Conservation (phyloP, 2,797 vertebrate species). For the Notolepis coatsorum region DNA sequence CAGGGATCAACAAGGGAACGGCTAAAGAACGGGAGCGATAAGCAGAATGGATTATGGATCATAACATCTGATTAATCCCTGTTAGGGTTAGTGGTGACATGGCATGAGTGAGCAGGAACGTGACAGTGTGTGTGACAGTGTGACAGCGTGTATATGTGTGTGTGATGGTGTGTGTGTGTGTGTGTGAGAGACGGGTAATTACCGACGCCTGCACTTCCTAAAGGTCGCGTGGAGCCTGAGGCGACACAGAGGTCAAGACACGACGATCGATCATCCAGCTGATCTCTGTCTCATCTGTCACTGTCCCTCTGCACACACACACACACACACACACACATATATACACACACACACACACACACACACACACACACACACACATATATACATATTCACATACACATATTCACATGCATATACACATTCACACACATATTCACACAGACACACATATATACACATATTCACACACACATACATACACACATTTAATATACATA, state of each 20-base stretch:
- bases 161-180: constrained; percentile 24
- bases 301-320: constrained; percentile 52
- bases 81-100: too few species aligned
- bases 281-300: constrained; percentile 67
- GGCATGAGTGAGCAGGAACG: too few species aligned
- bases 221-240: constrained; percentile 73
- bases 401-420: neutral
- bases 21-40: too few species aligned
- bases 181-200: constrained; percentile 63
- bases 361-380: constrained; percentile 3
- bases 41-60: too few species aligned
- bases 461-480: too few species aligned
- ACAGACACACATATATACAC: too few species aligned
- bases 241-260: constrained; percentile 71
- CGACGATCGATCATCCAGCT: constrained; percentile 73
- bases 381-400: neutral
- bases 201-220: constrained; percentile 68
- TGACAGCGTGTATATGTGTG: constrained; percentile 21
- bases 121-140: neutral
- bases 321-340: neutral
- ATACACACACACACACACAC: neutral
- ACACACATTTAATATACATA: too few species aligned
- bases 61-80: too few species aligned
- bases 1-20: too few species aligned
- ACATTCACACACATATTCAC: too few species aligned